Evolutionary conservation across 2,888 invertebrate genomes (phyloP).

Genomic region (Dioctria rufipes): DNA sequence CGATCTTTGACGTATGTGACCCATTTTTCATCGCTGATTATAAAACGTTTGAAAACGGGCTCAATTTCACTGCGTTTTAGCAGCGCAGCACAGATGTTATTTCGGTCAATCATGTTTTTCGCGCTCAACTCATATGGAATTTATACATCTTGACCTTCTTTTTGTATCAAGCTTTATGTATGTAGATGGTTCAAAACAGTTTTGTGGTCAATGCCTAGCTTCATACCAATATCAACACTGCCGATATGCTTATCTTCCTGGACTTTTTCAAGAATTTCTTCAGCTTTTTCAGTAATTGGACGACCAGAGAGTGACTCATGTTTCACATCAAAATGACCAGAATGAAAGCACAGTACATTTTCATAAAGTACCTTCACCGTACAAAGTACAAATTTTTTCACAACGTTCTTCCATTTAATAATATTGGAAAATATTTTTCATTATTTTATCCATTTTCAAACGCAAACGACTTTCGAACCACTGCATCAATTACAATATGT

Average conservation of each 20-base stretch:
- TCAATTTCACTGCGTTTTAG: conserved; percentile 57
- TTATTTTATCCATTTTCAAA: too few species aligned
- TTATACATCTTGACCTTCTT: conserved; percentile 14
- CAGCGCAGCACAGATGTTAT: conserved; percentile 57
- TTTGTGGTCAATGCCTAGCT: neutral
- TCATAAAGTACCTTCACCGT: too few species aligned
- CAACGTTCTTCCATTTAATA: too few species aligned
- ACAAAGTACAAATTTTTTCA: too few species aligned
- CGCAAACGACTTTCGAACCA: too few species aligned
- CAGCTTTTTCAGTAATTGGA: neutral
- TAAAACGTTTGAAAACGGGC: conserved; percentile 60
- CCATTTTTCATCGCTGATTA: conserved; percentile 61
- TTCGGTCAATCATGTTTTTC: conserved; percentile 33
- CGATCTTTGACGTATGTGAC: conserved; percentile 54
- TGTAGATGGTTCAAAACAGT: conserved; percentile 3
- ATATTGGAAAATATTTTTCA: too few species aligned
- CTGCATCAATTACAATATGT: too few species aligned
- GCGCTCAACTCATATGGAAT: neutral
- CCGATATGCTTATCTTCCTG: conserved; percentile 18
- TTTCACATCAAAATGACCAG: too few species aligned
- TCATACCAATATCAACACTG: neutral
- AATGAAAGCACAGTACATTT: conserved; percentile 6
- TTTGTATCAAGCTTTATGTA: too few species aligned
- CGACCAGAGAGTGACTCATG: conserved; percentile 1
- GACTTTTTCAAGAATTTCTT: too few species aligned